A percentile compares a stretch with the other conserved stretches of the same genome.
phyloP scores from a whole-genome alignment of 2,888 invertebrate species.

The Euproctis similis region DNA sequence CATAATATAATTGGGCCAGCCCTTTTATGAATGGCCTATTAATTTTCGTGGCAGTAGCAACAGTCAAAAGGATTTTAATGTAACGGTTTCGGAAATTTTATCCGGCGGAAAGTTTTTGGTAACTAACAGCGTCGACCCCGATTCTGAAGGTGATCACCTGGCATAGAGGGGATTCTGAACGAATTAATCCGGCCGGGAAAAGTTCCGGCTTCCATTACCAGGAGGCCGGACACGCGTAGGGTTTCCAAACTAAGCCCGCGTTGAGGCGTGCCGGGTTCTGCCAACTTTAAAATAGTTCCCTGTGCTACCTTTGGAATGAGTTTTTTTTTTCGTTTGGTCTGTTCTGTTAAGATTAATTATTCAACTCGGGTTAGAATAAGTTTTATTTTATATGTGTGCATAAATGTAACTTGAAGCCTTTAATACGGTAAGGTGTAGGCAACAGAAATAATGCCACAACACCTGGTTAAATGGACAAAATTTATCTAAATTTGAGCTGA shows the following conservation, averaged over 20 bases:
- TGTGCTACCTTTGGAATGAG: too few species aligned
- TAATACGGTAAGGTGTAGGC: too few species aligned
- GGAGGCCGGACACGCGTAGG: slow-evolving; percentile 18
- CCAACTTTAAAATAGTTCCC: slow-evolving; percentile 15
- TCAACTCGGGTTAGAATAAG: too few species aligned
- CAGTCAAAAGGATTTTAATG: slow-evolving; percentile 39
- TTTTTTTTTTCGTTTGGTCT: too few species aligned
- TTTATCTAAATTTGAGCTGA: too few species aligned
- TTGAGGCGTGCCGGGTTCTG: slow-evolving; percentile 5
- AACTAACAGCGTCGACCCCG: slow-evolving; percentile 31
- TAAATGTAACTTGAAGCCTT: too few species aligned
- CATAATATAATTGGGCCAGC: slow-evolving; percentile 37
- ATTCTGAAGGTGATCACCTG: slow-evolving; percentile 40
- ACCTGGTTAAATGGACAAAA: too few species aligned
- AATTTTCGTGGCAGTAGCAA: slow-evolving; percentile 35
- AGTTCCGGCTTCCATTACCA: slow-evolving; percentile 42
- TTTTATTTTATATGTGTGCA: too few species aligned
- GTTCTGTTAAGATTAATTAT: too few species aligned
- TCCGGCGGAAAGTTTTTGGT: slow-evolving; percentile 32
- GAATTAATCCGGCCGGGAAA: slow-evolving; percentile 43
- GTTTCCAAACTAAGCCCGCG: slow-evolving; percentile 11
- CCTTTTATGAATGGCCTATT: slow-evolving; percentile 40
- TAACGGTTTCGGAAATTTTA: slow-evolving; percentile 32
- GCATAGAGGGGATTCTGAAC: slow-evolving; percentile 17
- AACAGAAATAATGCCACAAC: too few species aligned